These are phyloP conservation scores for Plemyria rubiginata DNA, from an alignment of 2,888 invertebrate genomes.

Conservation along the genomic window DNA sequence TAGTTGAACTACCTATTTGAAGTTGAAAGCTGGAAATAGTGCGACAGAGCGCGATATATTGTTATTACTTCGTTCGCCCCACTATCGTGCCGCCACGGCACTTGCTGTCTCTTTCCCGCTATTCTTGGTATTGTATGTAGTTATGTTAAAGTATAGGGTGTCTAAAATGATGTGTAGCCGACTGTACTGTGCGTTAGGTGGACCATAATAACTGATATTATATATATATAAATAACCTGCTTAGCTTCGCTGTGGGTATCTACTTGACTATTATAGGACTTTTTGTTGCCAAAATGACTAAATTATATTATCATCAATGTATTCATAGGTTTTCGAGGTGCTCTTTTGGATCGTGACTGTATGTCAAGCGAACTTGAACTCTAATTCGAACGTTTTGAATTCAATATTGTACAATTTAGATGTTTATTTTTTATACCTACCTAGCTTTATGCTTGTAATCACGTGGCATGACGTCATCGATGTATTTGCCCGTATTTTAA, in stretches of 20 bases:
- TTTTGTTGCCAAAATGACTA: slow-evolving; percentile 39
- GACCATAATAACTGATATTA: slow-evolving; percentile 60
- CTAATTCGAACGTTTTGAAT: slow-evolving; percentile 59
- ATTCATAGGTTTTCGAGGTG: slow-evolving; percentile 23
- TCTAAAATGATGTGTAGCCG: no score
- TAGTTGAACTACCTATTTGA: no score
- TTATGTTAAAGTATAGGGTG: no score
- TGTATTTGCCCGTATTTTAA: slow-evolving; percentile 65
- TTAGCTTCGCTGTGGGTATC: slow-evolving; percentile 28
- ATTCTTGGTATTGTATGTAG: no score
- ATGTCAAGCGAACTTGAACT: slow-evolving; percentile 46
- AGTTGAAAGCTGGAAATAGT: no score
- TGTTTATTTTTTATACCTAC: slow-evolving; percentile 73
- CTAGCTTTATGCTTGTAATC: slow-evolving; percentile 54
- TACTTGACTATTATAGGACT: slow-evolving; percentile 25
- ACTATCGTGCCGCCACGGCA: no score
- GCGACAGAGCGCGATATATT: no score
- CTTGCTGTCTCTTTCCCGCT: no score
- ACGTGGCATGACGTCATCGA: slow-evolving; percentile 36
- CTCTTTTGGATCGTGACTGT: slow-evolving; percentile 24
- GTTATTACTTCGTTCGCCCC: no score
- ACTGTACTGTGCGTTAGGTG: slow-evolving; percentile 75
- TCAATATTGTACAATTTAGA: slow-evolving; percentile 65
- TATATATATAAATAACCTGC: slow-evolving; percentile 21
- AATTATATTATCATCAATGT: slow-evolving; percentile 1